Evolutionary conservation across 2,113 vertebrate genomes (phyloP), one percentile per base, ranked within the genome.

Genomic region (Trichomycterus rosablanca): DNA sequence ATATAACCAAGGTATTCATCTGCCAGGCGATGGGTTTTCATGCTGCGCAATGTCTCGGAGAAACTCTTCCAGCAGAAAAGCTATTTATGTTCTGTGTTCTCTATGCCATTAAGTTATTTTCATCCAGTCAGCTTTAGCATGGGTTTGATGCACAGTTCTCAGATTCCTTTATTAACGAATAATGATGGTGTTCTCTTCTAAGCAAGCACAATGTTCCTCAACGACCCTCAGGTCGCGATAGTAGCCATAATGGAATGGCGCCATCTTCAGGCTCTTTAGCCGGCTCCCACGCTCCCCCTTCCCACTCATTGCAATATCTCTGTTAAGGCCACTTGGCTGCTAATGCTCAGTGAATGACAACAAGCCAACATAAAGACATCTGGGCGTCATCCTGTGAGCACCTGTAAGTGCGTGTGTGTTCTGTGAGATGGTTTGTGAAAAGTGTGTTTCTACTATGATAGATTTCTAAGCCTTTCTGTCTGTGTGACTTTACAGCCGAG

Each of bases 61-160:
- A 15, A 37, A 23, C 37, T 52, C 11, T 45, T 62, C 37, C 22
- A 50, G 58, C n/a, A 71, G 52, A 49, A 71, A 74, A 67, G 61
- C 39, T 60, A 59, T 67, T 70, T 63, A 54, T 57, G 54, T 74
- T 66, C n/a, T 65, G 37, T 52, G 11, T 73, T 39, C 30, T 30
- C 57, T 48, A 15, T 58, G 30, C 49, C 18, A 45, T 66, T 71
- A 74, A 70, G 52, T 75, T 70, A 73, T 70, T 74, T 60, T 49
- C 26, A 53, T n/a, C n/a, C n/a, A 16, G 52, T 56, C 60, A 34
- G 40, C 32, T 61, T 32, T 19, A 39, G 30, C 51, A 40, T 44
- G 52, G 39, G 24, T 63, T 77, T 56, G 20, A 57, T 69, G 26
- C 57, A 48, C 53, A 35, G 55, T 23, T 55, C 6, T 59, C 54